Evolutionary conservation across 37 sponge, comb jelly and placozoan species (phyloP).

Genomic region (Mnemiopsis leidyi): DNA sequence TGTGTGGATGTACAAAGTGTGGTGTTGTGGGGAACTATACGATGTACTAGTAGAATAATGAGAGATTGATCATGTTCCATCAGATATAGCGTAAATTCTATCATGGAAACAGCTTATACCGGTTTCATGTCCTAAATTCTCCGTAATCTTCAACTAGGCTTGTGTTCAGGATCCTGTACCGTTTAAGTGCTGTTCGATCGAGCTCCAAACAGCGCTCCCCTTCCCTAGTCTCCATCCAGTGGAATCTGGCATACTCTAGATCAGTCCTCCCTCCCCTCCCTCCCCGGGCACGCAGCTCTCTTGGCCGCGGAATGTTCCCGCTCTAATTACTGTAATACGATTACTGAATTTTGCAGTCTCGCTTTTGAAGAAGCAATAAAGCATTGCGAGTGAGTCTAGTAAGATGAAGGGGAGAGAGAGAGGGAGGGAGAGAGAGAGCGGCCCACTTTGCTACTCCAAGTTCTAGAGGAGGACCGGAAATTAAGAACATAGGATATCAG

Average conservation of each 20-base stretch:
- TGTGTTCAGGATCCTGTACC: no score
- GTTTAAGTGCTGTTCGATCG: no score
- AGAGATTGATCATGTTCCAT: no score
- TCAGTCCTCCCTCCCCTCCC: not conserved
- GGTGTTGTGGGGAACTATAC: no score
- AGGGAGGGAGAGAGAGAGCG: slow-evolving; percentile 17
- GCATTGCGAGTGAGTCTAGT: not conserved
- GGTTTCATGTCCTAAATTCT: no score
- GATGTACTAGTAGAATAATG: no score
- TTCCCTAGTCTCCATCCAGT: no score
- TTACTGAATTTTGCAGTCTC: not conserved
- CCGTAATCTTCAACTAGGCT: no score
- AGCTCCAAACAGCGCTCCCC: no score
- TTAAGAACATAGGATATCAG: not conserved
- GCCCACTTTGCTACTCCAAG: not conserved
- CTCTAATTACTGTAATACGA: not conserved
- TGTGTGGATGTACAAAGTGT: no score
- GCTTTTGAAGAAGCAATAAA: not conserved
- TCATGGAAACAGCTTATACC: no score
- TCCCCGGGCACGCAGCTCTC: not conserved
- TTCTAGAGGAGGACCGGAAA: not conserved
- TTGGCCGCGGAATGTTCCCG: not conserved
- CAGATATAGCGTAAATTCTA: no score
- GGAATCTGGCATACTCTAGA: not conserved
- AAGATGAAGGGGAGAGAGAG: not conserved